Percentiles rank a stretch among this genome's conserved stretches.
Conservation (phyloP, 2,113 vertebrate genomes). For the Hypocryptadius cinnamomeus region DNA sequence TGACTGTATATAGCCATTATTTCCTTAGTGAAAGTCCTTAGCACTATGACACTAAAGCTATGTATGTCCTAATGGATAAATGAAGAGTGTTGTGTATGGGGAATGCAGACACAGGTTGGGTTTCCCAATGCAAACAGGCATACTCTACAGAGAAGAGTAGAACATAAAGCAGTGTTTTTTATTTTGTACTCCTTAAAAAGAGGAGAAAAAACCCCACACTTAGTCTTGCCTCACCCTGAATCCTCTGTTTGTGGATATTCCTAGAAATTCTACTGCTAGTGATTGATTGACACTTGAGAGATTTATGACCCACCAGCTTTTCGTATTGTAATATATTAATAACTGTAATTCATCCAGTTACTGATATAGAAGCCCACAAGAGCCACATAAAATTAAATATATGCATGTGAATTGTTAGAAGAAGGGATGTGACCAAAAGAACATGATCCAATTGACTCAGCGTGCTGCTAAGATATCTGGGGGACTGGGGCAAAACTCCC, state of each 20-base stretch:
- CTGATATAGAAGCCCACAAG: background rate
- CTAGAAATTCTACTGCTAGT: background rate
- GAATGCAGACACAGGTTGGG: background rate
- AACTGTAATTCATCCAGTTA: background rate
- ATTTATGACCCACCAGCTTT: background rate
- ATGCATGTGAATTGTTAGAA: background rate
- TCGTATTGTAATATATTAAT: too few relatives aligned
- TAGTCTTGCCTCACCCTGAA: background rate
- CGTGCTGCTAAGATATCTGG: background rate
- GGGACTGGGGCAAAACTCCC: background rate
- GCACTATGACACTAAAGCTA: background rate
- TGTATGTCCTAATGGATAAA: background rate
- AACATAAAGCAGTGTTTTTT: background rate
- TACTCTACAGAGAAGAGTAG: background rate
- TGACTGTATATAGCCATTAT: background rate
- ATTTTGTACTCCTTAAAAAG: background rate
- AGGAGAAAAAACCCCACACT: background rate
- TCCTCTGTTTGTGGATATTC: background rate
- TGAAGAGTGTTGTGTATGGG: background rate
- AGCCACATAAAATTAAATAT: background rate
- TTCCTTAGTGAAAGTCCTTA: background rate
- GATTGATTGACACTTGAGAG: background rate
- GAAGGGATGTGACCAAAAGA: background rate
- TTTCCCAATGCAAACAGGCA: background rate
- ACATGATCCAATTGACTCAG: accelerated